phyloP scores from a whole-genome alignment of 2,113 vertebrate species.

The Piliocolobus tephrosceles region DNA sequence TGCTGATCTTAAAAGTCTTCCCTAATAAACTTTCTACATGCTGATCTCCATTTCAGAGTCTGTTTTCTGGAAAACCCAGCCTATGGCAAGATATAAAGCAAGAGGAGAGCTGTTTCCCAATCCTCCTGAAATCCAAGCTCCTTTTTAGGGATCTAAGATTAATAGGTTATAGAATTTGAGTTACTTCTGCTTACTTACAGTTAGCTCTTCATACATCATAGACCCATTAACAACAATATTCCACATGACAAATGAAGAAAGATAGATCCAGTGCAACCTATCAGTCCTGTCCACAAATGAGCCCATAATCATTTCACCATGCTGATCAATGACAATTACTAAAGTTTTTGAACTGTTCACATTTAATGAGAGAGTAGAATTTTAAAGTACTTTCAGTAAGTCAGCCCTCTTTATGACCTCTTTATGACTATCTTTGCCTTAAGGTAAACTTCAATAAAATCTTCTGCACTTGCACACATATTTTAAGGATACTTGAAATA shows the following conservation, averaged over 20 bases:
- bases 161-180: neutral
- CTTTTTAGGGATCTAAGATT: neutral
- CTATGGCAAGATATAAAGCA: neutral
- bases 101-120: neutral
- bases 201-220: neutral
- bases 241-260: neutral
- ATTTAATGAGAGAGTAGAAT: conserved; percentile 19
- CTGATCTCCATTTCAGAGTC: neutral
- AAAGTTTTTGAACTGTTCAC: neutral
- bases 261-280: neutral
- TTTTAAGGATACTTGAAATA: conserved; percentile 3
- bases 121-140: neutral
- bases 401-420: neutral
- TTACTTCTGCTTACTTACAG: neutral
- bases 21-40: neutral
- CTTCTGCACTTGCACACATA: neutral
- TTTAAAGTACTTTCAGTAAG: neutral
- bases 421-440: neutral
- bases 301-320: neutral
- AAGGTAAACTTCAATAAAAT: neutral
- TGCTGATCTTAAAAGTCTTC: neutral
- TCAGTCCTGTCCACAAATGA: neutral
- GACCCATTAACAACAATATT: neutral
- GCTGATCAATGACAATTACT: neutral
- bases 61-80: neutral